Evolutionary conservation across 2,888 invertebrate genomes (phyloP).

Genomic region (Pharmacophagus antenor): DNA sequence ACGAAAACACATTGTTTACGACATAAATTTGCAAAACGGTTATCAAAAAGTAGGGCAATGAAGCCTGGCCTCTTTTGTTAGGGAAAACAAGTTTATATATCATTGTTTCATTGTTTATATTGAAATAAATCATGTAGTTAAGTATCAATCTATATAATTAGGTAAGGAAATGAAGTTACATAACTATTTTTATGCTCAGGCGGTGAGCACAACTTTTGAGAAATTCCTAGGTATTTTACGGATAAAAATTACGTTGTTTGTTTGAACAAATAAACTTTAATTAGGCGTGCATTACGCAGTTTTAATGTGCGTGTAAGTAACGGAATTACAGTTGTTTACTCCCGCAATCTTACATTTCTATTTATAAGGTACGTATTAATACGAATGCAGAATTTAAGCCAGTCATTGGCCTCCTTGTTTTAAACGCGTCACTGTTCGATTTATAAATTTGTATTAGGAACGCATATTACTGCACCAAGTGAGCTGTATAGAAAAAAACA

Average conservation of each 20-base stretch:
- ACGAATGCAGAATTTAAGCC: conserved; percentile 4
- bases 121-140: no score
- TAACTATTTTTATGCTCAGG: no score
- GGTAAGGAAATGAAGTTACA: no score
- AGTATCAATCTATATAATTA: no score
- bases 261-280: neutral
- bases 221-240: no score
- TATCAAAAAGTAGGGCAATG: neutral
- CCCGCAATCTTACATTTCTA: conserved; percentile 5
- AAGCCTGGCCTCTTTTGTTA: no score
- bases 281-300: neutral
- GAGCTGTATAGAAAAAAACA: no score
- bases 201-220: no score
- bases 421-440: neutral
- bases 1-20: neutral
- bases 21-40: neutral
- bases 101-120: no score
- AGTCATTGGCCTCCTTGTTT: neutral
- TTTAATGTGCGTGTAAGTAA: no score
- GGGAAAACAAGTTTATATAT: no score
- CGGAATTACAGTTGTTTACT: conserved; percentile 1
- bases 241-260: no score
- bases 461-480: neutral
- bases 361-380: conserved; percentile 4
- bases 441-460: neutral